Evolutionary conservation across 2,888 invertebrate genomes (phyloP), one percentile per base, ranked within the genome.

Genomic region (Latrodectus hesperus): DNA sequence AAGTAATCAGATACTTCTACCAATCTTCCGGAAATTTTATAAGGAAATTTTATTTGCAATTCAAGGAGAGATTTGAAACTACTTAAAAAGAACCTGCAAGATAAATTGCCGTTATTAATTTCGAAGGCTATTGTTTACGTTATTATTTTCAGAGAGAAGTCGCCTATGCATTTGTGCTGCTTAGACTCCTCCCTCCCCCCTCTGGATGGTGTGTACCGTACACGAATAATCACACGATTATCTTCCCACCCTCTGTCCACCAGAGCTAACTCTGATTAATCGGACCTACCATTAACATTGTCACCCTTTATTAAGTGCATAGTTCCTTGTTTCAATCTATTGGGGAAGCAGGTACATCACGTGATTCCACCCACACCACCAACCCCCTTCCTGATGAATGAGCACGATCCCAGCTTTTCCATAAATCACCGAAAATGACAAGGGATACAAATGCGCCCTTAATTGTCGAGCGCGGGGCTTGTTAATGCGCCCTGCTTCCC

Each of bases 261-360:
- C 60, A 12, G n/a, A n/a, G 10, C 73, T 75, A 85, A 85, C 85
- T 11, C 79, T 85, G 85, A 85, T 85, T 67, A 85, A 85, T 85
- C 52, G 85, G 67, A 12, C 26, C 60, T 51, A 79, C 79, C 85
- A 85, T 85, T 79, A 85, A 85, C 85, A 85, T 85, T 85, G 85
- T 85, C 85, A 85, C 85, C 85, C 79, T 79, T 75, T 79, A 85
- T 85, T 79, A 85, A 85, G 85, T 79, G 85, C 79, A 52, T 74
- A 70, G 74, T 79, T 85, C 85, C 79, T 60, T 64, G 17, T 22
- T 60, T 55, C 68, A 79, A 85, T 85, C 60, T 79, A 85, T 85
- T 79, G 75, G 74, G 79, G 79, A 79, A 85, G 38, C 79, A 85
- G 85, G 85, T 85, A 85, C 67, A 74, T 70, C 73, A 14, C 14